phyloP scores from a whole-genome alignment of 2,888 invertebrate genomes.

The Lasiommata megera region DNA sequence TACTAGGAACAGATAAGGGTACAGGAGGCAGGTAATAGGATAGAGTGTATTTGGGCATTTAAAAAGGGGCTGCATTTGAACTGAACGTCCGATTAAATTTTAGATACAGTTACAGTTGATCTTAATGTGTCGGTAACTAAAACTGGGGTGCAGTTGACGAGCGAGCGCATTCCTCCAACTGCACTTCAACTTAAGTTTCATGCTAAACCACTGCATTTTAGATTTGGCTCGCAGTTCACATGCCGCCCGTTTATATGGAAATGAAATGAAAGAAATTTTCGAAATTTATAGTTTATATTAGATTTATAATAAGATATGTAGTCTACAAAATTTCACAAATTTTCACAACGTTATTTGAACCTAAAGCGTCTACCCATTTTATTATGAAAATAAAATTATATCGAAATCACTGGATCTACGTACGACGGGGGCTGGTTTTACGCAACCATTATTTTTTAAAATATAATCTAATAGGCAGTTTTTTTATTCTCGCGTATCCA shows the following conservation, averaged over 20 bases:
- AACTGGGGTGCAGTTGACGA: too few relatives aligned
- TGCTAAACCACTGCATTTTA: not conserved
- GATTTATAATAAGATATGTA: conserved; percentile 82
- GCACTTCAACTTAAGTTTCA: too few relatives aligned
- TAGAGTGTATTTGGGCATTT: too few relatives aligned
- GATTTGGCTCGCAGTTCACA: not conserved
- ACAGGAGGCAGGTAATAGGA: too few relatives aligned
- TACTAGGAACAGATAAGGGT: too few relatives aligned
- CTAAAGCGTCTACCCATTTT: conserved; percentile 81
- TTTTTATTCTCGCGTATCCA: conserved; percentile 68
- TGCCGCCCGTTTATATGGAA: not conserved
- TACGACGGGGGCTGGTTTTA: conserved; percentile 72
- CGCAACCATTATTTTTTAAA: conserved; percentile 78
- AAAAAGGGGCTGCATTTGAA: too few relatives aligned
- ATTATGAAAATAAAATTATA: conserved; percentile 81
- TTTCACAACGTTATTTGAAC: conserved; percentile 82
- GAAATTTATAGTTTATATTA: conserved; percentile 82
- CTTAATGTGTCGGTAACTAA: too few relatives aligned
- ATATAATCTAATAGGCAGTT: conserved; percentile 81
- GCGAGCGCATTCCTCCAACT: too few relatives aligned
- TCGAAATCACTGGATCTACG: conserved; percentile 77
- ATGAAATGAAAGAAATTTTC: conserved; percentile 65
- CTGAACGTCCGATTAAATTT: too few relatives aligned
- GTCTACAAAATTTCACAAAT: conserved; percentile 82
- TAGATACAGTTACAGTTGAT: too few relatives aligned